Conservation (phyloP, 2,888 invertebrate genomes). For the Melangyna quadrimaculata region DNA sequence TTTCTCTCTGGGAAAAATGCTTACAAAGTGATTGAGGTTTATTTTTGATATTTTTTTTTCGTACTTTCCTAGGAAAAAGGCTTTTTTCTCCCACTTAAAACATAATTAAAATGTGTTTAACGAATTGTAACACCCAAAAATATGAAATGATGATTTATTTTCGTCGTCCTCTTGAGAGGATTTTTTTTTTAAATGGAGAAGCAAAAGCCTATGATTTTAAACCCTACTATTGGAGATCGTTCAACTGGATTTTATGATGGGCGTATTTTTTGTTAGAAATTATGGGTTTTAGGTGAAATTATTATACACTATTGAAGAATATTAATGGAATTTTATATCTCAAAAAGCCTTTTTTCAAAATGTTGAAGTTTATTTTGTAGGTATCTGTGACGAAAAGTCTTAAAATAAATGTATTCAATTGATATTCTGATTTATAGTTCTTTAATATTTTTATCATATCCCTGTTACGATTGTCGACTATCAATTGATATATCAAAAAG, state of each 20-base stretch:
- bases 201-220: not conserved
- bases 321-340: too few species aligned
- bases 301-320: not conserved
- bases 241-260: not conserved
- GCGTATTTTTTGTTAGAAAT: not conserved
- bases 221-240: not conserved
- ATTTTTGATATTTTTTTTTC: not conserved
- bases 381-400: too few species aligned
- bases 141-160: not conserved
- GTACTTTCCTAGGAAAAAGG: not conserved
- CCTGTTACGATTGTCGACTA: too few species aligned
- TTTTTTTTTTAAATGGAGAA: not conserved
- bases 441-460: too few species aligned
- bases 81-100: conserved; percentile 12
- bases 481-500: too few species aligned
- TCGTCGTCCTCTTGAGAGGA: not conserved
- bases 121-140: conserved; percentile 26
- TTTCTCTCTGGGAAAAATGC: conserved; percentile 10
- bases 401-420: too few species aligned
- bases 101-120: conserved; percentile 60
- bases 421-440: too few species aligned
- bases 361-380: too few species aligned
- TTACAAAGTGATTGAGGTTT: conserved; percentile 29
- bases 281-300: not conserved
- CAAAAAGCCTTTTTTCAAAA: too few species aligned